Evolutionary conservation across 1,140 invertebrate species (phyloP).

Genomic region (Ceratitis capitata): DNA sequence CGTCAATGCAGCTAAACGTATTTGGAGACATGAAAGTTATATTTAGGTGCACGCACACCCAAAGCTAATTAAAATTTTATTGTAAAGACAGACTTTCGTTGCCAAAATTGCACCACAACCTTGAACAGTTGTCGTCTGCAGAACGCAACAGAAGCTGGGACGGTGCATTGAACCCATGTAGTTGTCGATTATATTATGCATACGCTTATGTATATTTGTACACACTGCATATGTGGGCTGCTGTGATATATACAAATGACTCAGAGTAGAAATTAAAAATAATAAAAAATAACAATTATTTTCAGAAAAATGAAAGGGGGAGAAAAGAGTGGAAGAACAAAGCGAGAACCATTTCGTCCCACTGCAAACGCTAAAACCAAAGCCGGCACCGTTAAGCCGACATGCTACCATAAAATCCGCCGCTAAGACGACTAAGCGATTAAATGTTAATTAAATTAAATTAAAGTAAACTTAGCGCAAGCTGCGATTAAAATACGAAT

Average conservation of each 20-base stretch:
- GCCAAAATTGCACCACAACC: not conserved
- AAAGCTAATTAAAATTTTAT: not conserved
- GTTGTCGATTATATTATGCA: not conserved
- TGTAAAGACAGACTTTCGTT: not conserved
- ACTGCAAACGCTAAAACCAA: not conserved
- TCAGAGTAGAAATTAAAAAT: not conserved
- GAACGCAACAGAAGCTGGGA: not conserved
- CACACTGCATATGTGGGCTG: not conserved
- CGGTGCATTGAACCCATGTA: not conserved
- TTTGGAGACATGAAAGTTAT: not conserved
- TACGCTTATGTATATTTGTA: not conserved
- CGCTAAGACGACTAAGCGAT: conserved; percentile 1
- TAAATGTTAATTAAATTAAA: conserved; percentile 34
- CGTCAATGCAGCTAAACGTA: not conserved
- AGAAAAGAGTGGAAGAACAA: not conserved
- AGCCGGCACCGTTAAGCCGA: not conserved
- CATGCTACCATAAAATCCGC: conserved; percentile 1
- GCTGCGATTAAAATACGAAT: not conserved
- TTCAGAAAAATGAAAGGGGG: not conserved
- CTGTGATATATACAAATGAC: not conserved
- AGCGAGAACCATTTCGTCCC: not conserved
- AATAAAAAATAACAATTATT: not conserved
- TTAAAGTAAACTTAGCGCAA: conserved; percentile 4
- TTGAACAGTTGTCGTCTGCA: not conserved
- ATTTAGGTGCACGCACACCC: not conserved